phyloP scores from a whole-genome alignment of 2,113 vertebrate species.

The Hydrochoerus hydrochaeris region DNA sequence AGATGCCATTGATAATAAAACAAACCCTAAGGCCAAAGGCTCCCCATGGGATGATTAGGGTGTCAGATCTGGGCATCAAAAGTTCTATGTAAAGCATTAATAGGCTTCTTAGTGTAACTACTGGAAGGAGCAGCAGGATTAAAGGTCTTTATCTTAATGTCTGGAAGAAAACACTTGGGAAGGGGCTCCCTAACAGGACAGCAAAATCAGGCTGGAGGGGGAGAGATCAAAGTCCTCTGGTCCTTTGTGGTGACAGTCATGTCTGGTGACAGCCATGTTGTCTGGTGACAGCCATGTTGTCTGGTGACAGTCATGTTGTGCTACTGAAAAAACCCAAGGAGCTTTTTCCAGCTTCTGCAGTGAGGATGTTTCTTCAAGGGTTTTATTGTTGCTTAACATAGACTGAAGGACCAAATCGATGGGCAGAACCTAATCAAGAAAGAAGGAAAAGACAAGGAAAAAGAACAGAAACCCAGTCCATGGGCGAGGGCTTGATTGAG shows the following conservation, averaged over 20 bases:
- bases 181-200: not conserved
- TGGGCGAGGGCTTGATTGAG: slow-evolving; percentile 2
- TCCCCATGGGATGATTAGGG: not conserved
- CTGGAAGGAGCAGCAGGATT: not conserved
- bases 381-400: not conserved
- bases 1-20: not conserved
- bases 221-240: not conserved
- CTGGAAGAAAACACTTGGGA: not conserved
- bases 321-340: not conserved
- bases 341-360: not conserved
- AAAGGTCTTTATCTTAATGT: not conserved
- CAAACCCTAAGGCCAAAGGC: not conserved
- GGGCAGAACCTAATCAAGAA: not conserved
- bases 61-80: not conserved
- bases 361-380: slow-evolving; percentile 13
- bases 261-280: no score
- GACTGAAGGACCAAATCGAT: not conserved
- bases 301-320: not conserved
- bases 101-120: not conserved
- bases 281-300: no score
- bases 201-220: not conserved
- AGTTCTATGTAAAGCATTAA: not conserved
- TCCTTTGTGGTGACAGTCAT: not conserved
- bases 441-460: not conserved
- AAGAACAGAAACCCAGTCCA: not conserved